Percentiles rank a stretch among this genome's conserved stretches.
phyloP scores from a whole-genome alignment of 2,797 vertebrate genomes.

The Bovichtus diacanthus region DNA sequence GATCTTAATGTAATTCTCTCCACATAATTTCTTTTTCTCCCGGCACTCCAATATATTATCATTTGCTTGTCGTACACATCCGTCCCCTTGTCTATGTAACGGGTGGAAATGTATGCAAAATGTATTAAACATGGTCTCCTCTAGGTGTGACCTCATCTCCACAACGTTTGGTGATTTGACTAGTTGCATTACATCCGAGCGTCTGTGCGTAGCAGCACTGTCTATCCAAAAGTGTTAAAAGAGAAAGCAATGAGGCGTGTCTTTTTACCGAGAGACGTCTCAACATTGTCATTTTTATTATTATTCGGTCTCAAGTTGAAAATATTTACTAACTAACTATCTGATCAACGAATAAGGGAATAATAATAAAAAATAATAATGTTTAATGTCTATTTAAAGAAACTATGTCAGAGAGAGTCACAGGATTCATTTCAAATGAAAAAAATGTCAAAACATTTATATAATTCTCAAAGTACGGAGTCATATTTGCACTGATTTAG shows the following conservation, averaged over 20 bases:
- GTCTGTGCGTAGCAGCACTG: neutral
- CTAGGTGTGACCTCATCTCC: conserved; percentile 19
- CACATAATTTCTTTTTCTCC: conserved; percentile 2
- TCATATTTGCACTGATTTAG: no score
- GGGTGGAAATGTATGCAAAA: neutral
- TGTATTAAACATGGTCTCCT: conserved; percentile 29
- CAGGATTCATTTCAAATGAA: no score
- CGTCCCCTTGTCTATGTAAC: neutral
- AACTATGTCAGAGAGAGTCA: no score
- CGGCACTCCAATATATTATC: neutral
- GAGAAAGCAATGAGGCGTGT: conserved; percentile 25
- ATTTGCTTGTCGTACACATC: conserved; percentile 8
- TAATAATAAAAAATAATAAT: no score
- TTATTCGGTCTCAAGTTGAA: no score
- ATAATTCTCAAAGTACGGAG: no score
- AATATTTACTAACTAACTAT: no score
- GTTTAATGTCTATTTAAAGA: no score
- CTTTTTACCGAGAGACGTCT: conserved; percentile 20
- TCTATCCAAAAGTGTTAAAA: no score
- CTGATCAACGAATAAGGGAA: no score
- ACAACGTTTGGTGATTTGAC: neutral
- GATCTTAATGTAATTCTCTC: conserved; percentile 20
- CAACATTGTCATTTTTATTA: no score
- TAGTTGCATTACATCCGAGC: neutral
- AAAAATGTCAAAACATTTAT: no score